Base-by-base conservation (phyloP, 1,140 invertebrate species). In the Calycopis cecrops region DNA sequence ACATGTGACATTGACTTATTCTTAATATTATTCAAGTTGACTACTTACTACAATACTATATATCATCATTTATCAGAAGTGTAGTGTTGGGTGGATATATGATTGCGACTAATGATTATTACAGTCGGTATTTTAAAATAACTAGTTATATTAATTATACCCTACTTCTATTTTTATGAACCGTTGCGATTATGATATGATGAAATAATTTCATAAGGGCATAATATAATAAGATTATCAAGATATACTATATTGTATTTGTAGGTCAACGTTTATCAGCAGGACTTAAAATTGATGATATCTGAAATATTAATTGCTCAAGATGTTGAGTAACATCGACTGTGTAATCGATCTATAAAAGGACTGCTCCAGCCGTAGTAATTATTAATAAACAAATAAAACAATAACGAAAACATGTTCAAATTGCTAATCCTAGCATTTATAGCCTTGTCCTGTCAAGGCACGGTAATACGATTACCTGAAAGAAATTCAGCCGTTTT, bases 401-500 rank as follows among this genome's bases (percentile, higher is more conserved):
- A 12, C 12, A 9, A 7, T 42, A 12, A 28, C 21, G 17, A 34
- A 21, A 55, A 47, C 0, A 61, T 61, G 59, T 49, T 44, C 11
- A 61, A 61, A 52, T 33, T 50, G 35, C n/a, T 53, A 11, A 11
- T 57, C 10, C 34, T 9, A 12, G 44, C 48, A 14, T 44, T 35
- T 50, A 48, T 50, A 2, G 8, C 52, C 16, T 10, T 56, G 35
- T 57, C 4, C 52, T 49, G 55, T 50, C 17, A 35, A 49, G 48
- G 55, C n/a, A 62, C 48, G 16, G 37, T 57, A 11, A 51, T 62
- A 57, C 50, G 28, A 47, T 34, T 14, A 8, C 48, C 55, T 33
- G 50, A 57, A 7, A 35, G 44, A 33, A 18, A 37, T 11, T 28
- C 57, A 33, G 34, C 49, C 47, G 55, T 62, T 16, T 49, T 35